A percentile compares a stretch with the other conserved stretches of the same genome.
Conservation (phyloP, 2,888 invertebrate genomes). For the Morpho deidamia region DNA sequence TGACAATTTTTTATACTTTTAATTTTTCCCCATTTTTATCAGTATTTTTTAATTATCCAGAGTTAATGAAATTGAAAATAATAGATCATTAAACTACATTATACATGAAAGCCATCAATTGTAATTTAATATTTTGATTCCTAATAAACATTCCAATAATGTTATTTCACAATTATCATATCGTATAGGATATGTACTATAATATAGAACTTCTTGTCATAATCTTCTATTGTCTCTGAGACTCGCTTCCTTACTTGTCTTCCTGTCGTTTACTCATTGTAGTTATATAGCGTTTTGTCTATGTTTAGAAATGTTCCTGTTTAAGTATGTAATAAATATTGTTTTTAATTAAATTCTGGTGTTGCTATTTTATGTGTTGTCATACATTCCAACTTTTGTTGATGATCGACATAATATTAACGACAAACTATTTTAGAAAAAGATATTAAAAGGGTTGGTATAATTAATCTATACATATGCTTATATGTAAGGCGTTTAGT, state of each 20-base stretch:
- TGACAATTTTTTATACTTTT: too few species aligned
- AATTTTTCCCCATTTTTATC: too few species aligned
- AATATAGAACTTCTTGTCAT: not conserved
- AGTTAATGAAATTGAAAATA: too few species aligned
- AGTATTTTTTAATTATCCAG: too few species aligned
- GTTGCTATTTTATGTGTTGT: not conserved
- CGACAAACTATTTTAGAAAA: not conserved
- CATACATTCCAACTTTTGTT: too few species aligned
- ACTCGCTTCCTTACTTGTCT: constrained; percentile 21
- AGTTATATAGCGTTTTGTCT: constrained; percentile 4
- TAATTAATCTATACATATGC: not conserved
- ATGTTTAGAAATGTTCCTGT: constrained; percentile 8
- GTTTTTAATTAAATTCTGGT: constrained; percentile 1
- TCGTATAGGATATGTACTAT: too few species aligned
- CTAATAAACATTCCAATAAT: not conserved
- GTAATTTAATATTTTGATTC: not conserved
- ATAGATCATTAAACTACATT: too few species aligned
- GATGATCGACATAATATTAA: too few species aligned
- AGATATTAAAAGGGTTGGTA: not conserved
- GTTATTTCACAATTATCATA: not conserved
- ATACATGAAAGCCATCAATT: too few species aligned
- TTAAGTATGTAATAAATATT: constrained; percentile 7
- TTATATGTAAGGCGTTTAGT: too few species aligned
- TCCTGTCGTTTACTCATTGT: constrained; percentile 9
- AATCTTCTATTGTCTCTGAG: constrained; percentile 8